Base-by-base conservation (phyloP, 2,888 invertebrate genomes). In the Bembecia ichneumoniformis region DNA sequence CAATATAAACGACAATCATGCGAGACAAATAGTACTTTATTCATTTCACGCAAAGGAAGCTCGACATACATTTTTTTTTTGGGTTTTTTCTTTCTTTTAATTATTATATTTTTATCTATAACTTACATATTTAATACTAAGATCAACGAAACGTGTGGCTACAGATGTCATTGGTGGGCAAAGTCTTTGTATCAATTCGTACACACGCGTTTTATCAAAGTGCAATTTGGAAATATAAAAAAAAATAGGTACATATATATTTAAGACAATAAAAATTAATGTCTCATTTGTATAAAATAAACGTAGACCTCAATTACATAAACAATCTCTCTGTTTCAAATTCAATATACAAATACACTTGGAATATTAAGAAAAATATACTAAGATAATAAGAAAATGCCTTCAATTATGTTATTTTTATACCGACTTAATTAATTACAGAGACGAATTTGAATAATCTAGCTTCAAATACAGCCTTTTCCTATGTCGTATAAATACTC, bases 51-150 rank as follows among this genome's bases (percentile, higher is more conserved):
- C 79, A 68, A 74, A 64, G 67, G 77, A 79, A 73, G 76, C 82
- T 81, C 82, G 62, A 53, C 58, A 64, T 74, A 74, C 71, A 74
- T 68, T 66, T 63, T 72, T 66, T 68, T 64, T 68, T 70, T 44
- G 9, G 14, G n/a, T 10, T 73, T 77, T 70, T 67, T 64, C 68
- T 64, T 67, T 70, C 73, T 77, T 75, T 71, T 63, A 62, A 58
- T 63, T 74, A 74, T 75, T 71, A 70, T 74, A 69, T 73, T 65
- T 74, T 83, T 81, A 79, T 73, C 80, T 84, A 79, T 70, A 81
- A 79, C 84, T 86, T 83, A 84, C 74, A 74, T 80, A 79, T 69
- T 80, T 84, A 86, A 86, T 84, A 84, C 86, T 84, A 83, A 86
- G 71, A 77, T 75, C 75, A 73, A 81, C 69, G 74, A 79, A 75